A percentile compares a stretch with the other conserved stretches of the same genome.
These are phyloP conservation scores for Notolepis coatsorum DNA, from an alignment of 2,797 vertebrate species.

Conservation along the genomic window DNA sequence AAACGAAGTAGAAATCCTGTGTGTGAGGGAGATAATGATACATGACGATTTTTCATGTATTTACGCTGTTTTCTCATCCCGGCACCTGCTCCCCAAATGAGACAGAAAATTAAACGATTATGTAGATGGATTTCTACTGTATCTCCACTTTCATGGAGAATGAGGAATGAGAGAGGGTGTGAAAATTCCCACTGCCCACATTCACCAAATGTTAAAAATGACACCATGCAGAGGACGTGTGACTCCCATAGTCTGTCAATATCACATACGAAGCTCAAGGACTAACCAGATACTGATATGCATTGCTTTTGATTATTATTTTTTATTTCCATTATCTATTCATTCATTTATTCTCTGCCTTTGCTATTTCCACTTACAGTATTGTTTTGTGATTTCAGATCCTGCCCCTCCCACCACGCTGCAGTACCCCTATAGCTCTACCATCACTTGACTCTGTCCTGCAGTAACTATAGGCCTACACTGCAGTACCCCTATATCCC, in stretches of 20 bases:
- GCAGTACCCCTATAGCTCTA: too few species aligned
- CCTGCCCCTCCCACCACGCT: too few species aligned
- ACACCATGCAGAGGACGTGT: slow-evolving; percentile 68
- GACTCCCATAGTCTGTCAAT: slow-evolving; percentile 50
- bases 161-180: slow-evolving; percentile 39
- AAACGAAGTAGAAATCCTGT: background rate
- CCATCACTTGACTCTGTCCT: too few species aligned
- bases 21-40: slow-evolving; percentile 7
- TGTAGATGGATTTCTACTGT: slow-evolving; percentile 14
- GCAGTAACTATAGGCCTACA: too few species aligned
- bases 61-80: slow-evolving; percentile 52
- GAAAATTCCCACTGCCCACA: slow-evolving; percentile 80
- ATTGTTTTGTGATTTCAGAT: too few species aligned
- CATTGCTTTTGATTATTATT: too few species aligned
- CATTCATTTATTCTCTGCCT: too few species aligned
- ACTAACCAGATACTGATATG: too few species aligned
- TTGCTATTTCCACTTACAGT: too few species aligned
- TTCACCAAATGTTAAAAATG: slow-evolving; percentile 78
- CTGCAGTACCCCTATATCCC: too few species aligned
- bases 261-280: too few species aligned
- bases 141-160: slow-evolving; percentile 44
- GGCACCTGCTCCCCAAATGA: slow-evolving; percentile 45
- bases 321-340: too few species aligned
- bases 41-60: slow-evolving; percentile 15
- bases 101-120: slow-evolving; percentile 51